A percentile compares a stretch with the other conserved stretches of the same genome.
Conservation (phyloP, 2,888 invertebrate genomes). For the Caenorhabditis wallacei region DNA sequence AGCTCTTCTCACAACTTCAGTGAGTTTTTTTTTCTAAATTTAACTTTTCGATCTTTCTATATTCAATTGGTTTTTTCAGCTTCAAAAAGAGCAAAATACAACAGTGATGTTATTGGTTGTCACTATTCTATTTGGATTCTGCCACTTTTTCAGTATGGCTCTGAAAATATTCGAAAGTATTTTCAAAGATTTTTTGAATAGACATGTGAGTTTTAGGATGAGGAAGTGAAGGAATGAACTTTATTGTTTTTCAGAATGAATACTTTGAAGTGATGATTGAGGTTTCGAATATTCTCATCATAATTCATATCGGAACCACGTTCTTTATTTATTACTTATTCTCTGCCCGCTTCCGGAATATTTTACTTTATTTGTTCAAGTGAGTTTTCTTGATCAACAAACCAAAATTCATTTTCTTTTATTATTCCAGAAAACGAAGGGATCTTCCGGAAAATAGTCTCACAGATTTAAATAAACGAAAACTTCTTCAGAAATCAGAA, state of each 20-base stretch:
- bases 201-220: slow-evolving; percentile 22
- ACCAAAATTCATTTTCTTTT: neutral
- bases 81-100: slow-evolving; percentile 65
- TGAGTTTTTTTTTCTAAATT: slow-evolving; percentile 6
- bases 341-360: slow-evolving; percentile 57
- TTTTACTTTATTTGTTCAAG: slow-evolving; percentile 51
- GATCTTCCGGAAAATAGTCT: slow-evolving; percentile 52
- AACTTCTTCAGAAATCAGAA: slow-evolving; percentile 56
- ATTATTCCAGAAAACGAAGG: slow-evolving; percentile 41
- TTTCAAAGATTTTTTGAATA: slow-evolving; percentile 39
- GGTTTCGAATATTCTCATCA: slow-evolving; percentile 56
- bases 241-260: slow-evolving; percentile 5
- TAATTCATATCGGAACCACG: slow-evolving; percentile 60
- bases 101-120: slow-evolving; percentile 64
- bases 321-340: slow-evolving; percentile 66
- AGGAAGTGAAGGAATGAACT: neutral
- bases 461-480: slow-evolving; percentile 44
- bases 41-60: too few relatives aligned
- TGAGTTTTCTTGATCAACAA: neutral
- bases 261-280: slow-evolving; percentile 59
- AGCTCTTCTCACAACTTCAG: slow-evolving; percentile 56
- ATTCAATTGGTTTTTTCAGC: slow-evolving; percentile 32
- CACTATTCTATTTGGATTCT: slow-evolving; percentile 61
- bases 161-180: slow-evolving; percentile 57
- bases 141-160: slow-evolving; percentile 65